Base-by-base conservation (phyloP, 2,888 invertebrate genomes). In the Andrena trimmerana region DNA sequence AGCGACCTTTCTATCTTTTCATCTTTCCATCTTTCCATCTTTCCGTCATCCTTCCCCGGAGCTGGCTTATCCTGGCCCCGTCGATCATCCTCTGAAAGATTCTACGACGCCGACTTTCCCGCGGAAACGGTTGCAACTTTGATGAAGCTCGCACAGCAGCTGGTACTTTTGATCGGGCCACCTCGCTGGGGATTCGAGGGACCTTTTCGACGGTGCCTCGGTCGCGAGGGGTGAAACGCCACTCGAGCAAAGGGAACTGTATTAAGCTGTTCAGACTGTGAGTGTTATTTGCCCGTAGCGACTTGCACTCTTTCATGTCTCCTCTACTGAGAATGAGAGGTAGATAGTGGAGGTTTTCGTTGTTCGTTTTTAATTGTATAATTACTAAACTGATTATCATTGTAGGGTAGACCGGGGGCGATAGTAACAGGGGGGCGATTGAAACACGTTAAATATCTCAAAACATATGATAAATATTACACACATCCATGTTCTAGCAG, bases 51-150 rank as follows among this genome's bases (percentile, higher is more conserved):
- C 2, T 2, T 16, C 13, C 42, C 10, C 16, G 29, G 57, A 52
- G 24, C 8, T 42, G 31, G 69, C 60, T 65, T 76, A 70, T 65
- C 63, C 54, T 27, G 63, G 7, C 7, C 4, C 42, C 74, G 63
- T 69, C 69, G 75, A 75, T 68, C 62, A 29, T 54, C 24, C 24
- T 31, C 63, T n/a, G 42, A 48, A 68, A 68, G 78, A 57, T 78
- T 54, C 73, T 54, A 27, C 29, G 67, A n/a, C 52, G 42, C 29
- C 59, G 54, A 33, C 36, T 42, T 16, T 54, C 27, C 48, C 10
- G 10, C 59, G 59, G 31, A 36, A 16, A 16, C 48, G 36, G 20
- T 16, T 70, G 79, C 69, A 75, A 75, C 63, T 79, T 79, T 79
- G 79, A 79, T 75, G 69, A 69, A 79, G 57, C 69, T 78, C 50